Conservation (phyloP, 2,113 vertebrate species). For the Clupea harengus region DNA sequence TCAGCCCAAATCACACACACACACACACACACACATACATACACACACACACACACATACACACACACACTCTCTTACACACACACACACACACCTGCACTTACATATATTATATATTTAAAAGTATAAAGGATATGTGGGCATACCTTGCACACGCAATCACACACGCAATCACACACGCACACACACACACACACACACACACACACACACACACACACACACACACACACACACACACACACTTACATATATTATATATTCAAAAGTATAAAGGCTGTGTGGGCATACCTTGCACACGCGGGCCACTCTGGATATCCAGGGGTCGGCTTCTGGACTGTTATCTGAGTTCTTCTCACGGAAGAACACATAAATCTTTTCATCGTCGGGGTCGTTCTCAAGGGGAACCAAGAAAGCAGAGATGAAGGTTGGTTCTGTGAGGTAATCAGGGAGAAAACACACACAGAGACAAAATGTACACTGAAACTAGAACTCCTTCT, state of each 20-base stretch:
- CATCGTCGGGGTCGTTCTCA: slow-evolving; percentile 72
- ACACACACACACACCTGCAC: too few relatives aligned
- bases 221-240: too few relatives aligned
- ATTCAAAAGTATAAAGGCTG: background rate
- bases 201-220: too few relatives aligned
- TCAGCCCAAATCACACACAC: too few relatives aligned
- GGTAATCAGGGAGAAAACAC: background rate
- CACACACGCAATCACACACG: too few relatives aligned
- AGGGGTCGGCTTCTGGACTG: slow-evolving; percentile 79
- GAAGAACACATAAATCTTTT: slow-evolving; percentile 91
- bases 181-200: too few relatives aligned
- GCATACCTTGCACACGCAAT: slow-evolving; percentile 85
- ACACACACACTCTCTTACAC: too few relatives aligned
- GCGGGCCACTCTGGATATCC: slow-evolving; percentile 84
- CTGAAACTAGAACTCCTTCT: too few relatives aligned
- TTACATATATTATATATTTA: too few relatives aligned
- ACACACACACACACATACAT: too few relatives aligned
- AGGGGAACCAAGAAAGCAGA: slow-evolving; percentile 74
- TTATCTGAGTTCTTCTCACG: slow-evolving; percentile 84
- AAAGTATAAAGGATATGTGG: background rate
- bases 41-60: too few relatives aligned
- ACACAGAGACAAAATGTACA: background rate
- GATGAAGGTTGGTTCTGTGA: slow-evolving; percentile 84
- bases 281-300: slow-evolving; percentile 84
- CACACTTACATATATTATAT: too few relatives aligned